Conservation (phyloP, 2,113 vertebrate species). For the Callaeas wilsoni region DNA sequence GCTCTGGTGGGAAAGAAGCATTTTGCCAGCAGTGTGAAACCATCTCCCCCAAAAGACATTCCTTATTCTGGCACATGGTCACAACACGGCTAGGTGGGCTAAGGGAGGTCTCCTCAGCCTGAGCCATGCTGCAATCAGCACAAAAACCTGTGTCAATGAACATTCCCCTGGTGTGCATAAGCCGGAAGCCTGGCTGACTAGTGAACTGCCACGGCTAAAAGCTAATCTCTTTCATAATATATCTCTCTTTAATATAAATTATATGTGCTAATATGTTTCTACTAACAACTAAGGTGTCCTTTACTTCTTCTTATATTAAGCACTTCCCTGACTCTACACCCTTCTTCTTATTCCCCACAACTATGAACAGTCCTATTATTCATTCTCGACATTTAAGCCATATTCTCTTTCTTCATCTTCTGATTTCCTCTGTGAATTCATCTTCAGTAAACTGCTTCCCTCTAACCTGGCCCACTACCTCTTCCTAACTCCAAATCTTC, state of each 20-base stretch:
- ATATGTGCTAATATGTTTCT: not conserved
- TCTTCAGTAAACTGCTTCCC: not conserved
- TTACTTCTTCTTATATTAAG: not conserved
- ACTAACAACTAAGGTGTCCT: not conserved
- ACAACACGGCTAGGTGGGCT: not conserved
- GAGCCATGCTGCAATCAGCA: not conserved
- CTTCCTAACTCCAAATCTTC: not conserved
- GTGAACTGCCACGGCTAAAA: not conserved
- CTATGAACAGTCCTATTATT: not conserved
- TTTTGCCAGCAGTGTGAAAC: not conserved
- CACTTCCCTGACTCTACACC: not conserved
- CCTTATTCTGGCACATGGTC: rapidly evolving
- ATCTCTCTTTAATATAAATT: not conserved
- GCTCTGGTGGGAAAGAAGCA: not conserved
- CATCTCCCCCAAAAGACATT: not conserved
- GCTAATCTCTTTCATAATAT: not conserved
- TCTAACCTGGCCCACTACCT: not conserved
- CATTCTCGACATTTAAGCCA: not conserved
- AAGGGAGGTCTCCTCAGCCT: not conserved
- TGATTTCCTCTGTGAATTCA: not conserved
- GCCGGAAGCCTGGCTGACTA: not conserved
- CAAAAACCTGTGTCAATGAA: not conserved
- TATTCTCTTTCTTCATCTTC: not conserved
- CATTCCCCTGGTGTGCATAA: not conserved
- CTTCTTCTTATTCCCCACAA: not conserved